Conservation (phyloP, 2,113 vertebrate genomes). For the Anarhynchus alexandrinus region DNA sequence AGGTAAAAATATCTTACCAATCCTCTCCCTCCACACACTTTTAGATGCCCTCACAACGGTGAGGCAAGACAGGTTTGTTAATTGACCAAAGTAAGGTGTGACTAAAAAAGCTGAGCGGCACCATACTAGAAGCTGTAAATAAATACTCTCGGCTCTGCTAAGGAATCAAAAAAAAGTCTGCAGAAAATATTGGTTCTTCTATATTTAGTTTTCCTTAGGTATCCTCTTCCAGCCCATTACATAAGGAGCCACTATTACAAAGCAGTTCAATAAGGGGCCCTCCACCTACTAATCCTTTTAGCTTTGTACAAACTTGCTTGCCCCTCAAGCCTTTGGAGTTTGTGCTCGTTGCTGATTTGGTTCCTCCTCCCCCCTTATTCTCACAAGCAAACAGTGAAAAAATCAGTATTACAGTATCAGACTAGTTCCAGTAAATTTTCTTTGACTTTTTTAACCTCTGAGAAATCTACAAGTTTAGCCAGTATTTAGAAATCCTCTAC, state of each 20-base stretch:
- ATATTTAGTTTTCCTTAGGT: neutral
- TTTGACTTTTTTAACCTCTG: neutral
- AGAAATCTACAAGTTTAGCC: neutral
- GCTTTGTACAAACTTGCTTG: neutral
- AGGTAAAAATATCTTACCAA: neutral
- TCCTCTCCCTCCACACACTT: neutral
- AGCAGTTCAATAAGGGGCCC: neutral
- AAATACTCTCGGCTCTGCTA: neutral
- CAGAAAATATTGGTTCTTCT: neutral
- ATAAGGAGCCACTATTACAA: neutral
- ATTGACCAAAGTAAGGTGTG: neutral
- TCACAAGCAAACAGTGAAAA: neutral
- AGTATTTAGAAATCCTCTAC: neutral
- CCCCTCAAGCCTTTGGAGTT: neutral
- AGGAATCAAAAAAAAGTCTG: neutral
- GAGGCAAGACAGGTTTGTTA: neutral
- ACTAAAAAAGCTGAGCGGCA: neutral
- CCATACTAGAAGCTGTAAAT: neutral
- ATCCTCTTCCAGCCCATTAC: neutral
- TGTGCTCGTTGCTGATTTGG: neutral
- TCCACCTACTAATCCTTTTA: neutral
- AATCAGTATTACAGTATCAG: neutral
- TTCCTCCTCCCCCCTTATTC: neutral
- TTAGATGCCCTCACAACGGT: neutral
- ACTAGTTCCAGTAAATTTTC: neutral